Percentiles rank a stretch among this genome's conserved stretches.
Evolutionary conservation across 2,797 vertebrate species (phyloP).

Genomic region (Pipistrellus kuhlii): DNA sequence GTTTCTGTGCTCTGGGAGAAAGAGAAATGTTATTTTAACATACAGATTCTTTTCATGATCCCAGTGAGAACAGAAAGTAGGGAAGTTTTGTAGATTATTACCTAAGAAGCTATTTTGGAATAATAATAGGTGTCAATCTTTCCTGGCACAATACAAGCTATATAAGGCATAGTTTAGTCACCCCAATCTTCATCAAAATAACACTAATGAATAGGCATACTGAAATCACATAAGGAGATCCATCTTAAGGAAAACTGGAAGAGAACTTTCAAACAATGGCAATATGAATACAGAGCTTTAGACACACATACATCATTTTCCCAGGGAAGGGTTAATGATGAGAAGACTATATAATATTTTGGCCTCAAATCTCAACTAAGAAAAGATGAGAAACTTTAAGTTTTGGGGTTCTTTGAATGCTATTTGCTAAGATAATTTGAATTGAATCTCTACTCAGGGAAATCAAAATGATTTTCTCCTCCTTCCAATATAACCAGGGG

Average conservation of each 20-base stretch:
- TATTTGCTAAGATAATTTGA: constrained; percentile 35
- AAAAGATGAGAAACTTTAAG: background rate
- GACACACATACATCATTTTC: background rate
- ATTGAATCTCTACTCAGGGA: background rate
- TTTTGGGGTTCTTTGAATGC: background rate
- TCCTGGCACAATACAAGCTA: background rate
- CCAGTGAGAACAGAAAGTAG: background rate
- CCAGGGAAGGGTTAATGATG: background rate
- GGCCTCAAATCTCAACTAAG: background rate
- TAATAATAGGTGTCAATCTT: background rate
- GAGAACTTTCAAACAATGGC: background rate
- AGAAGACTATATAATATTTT: background rate
- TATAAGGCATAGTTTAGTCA: background rate
- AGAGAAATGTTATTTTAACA: constrained; percentile 1
- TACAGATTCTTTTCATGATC: constrained; percentile 6
- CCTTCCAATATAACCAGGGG: background rate
- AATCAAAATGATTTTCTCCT: constrained; percentile 9
- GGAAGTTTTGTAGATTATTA: background rate
- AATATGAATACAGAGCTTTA: constrained; percentile 5
- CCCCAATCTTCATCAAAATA: background rate
- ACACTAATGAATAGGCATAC: background rate
- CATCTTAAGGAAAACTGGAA: background rate
- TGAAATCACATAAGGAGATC: background rate
- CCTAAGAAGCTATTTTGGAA: constrained; percentile 10
- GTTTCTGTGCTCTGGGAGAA: background rate